Conservation (phyloP, 2,113 vertebrate genomes). For the Labrus mixtus region DNA sequence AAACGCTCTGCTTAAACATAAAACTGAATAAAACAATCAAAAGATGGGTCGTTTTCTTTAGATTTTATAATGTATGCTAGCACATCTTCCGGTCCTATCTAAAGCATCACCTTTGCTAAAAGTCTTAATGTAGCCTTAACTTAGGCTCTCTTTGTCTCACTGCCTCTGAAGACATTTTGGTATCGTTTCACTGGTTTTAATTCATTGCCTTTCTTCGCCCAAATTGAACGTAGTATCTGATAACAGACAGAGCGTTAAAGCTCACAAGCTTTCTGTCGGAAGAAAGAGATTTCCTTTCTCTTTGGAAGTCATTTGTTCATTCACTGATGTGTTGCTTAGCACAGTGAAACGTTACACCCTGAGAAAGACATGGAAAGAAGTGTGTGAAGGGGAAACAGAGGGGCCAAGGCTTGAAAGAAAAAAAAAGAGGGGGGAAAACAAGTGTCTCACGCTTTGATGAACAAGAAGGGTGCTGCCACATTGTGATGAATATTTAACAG, state of each 20-base stretch:
- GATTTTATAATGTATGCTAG: too few species aligned
- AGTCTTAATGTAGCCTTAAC: neutral
- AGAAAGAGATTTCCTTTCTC: conserved; percentile 38
- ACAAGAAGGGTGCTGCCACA: conserved; percentile 54
- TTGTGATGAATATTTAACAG: conserved; percentile 79
- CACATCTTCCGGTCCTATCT: neutral
- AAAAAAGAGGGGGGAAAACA: conserved; percentile 47
- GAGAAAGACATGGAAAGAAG: conserved; percentile 26
- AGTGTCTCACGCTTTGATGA: conserved; percentile 69
- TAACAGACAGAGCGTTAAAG: conserved; percentile 50
- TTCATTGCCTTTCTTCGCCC: conserved; percentile 26
- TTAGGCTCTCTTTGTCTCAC: conserved; percentile 14
- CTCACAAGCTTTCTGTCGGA: conserved; percentile 37
- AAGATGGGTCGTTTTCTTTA: too few species aligned
- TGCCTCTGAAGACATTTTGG: conserved; percentile 23
- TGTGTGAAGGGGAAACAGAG: conserved; percentile 13
- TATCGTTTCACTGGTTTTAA: conserved; percentile 44
- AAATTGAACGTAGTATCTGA: conserved; percentile 66
- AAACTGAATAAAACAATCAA: too few species aligned
- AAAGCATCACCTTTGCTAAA: conserved; percentile 16
- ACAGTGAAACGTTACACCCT: conserved; percentile 32
- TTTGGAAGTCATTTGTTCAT: conserved; percentile 44
- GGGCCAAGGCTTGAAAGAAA: conserved; percentile 41
- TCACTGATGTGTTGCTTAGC: conserved; percentile 48
- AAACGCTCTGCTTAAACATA: too few species aligned